Evolutionary conservation across 1,140 invertebrate species (phyloP), one percentile per base, ranked within the genome.

Genomic region (Parapsyche elsis): DNA sequence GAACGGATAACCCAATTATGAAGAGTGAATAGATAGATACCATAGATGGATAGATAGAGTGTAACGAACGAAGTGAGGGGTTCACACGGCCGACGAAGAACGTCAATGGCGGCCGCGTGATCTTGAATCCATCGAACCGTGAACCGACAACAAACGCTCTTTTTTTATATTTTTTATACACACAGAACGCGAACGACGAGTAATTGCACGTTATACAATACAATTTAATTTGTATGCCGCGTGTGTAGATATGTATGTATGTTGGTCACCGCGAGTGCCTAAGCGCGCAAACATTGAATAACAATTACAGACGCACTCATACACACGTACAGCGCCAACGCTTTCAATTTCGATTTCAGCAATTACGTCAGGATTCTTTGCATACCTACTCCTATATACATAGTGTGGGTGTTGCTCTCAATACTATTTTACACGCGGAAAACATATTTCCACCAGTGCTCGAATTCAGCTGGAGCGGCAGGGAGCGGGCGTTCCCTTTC

Each of bases 41-140:
- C 30, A 38, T 4, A 38, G 7, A 7, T 38, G 30, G 30, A 7
- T 38, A 38, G 30, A 10, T 53, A 14, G 4, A 10, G 49, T 14
- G 49, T 53, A 53, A 14, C 16, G 49, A 53, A 53, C 12, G 2
- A 10, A 2, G 16, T 5, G 16, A 4, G 16, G 16, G 38, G 53
- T 76, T 57, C 53, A 46, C 73, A 76, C 73, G 53, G 46, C 53
- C 44, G 49, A 24, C 71, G 73, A 57, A 74, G 38, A 73, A 19
- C 71, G 19, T 46, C 71, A 57, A 49, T 75, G 73, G 24, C 49
- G 45, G 19, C 49, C 73, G 44, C 73, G 49, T 75, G 73, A 75
- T 75, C 73, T 75, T 75, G 73, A 57, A 75, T 75, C 12, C 24
- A 24, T 7, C 49, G 73, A 49, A 75, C 73, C 73, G 49, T 75